Percentiles rank a stretch among this genome's conserved stretches.
Evolutionary conservation across 2,113 vertebrate genomes (phyloP).

Genomic region (Chauna torquata): DNA sequence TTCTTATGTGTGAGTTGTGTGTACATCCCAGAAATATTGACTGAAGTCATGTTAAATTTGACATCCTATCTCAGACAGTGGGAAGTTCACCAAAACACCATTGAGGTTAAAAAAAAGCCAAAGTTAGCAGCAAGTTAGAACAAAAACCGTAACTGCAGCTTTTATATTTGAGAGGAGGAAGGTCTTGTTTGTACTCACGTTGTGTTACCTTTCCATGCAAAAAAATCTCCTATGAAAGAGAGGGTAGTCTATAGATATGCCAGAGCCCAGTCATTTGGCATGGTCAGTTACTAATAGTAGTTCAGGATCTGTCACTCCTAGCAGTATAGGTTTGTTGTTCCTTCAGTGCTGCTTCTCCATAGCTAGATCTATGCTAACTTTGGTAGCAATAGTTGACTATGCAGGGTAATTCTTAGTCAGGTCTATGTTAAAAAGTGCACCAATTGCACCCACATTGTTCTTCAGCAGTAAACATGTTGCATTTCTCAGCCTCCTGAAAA

Average conservation of each 20-base stretch:
- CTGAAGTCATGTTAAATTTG: neutral
- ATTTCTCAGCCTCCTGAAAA: neutral
- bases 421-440: neutral
- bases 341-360: neutral
- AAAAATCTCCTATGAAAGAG: neutral
- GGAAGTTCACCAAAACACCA: neutral
- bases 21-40: neutral
- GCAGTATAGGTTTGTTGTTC: neutral
- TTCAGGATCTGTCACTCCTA: neutral
- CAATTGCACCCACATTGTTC: neutral
- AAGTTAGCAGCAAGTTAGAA: neutral
- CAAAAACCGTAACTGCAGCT: neutral
- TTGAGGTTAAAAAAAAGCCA: neutral
- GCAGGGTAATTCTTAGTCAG: neutral
- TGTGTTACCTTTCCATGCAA: neutral
- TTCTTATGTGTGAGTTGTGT: neutral
- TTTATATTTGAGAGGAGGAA: neutral
- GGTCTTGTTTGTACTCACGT: neutral
- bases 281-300: neutral
- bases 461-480: neutral
- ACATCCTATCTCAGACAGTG: neutral
- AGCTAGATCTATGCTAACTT: neutral
- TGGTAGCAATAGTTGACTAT: too few species aligned
- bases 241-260: fast-evolving
- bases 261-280: neutral